These are phyloP conservation scores for Bovichtus variegatus DNA, from an alignment of 2,797 vertebrate genomes.

Conservation along the genomic window DNA sequence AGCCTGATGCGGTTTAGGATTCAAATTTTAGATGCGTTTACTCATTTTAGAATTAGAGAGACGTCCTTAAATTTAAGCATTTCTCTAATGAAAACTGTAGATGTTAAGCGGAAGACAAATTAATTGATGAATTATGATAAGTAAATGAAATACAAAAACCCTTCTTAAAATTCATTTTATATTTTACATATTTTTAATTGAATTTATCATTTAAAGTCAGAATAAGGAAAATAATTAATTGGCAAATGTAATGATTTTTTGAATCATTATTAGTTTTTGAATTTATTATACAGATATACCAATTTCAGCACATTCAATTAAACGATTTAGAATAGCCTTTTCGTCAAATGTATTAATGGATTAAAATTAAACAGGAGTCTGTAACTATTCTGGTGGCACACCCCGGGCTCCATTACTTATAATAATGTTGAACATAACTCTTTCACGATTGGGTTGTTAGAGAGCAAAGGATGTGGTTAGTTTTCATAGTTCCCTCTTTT, in stretches of 20 bases:
- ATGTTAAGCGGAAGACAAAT: constrained; percentile 1
- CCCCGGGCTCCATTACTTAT: constrained; percentile 4
- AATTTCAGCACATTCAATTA: background rate
- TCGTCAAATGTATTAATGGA: background rate
- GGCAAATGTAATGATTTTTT: background rate
- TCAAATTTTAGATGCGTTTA: background rate
- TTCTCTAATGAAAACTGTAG: background rate
- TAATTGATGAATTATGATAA: background rate
- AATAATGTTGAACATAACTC: constrained; percentile 11
- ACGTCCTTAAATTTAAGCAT: background rate
- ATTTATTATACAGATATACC: background rate
- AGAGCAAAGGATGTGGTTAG: background rate
- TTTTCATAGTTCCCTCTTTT: constrained; percentile 3
- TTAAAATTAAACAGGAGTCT: background rate
- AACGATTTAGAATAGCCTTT: background rate
- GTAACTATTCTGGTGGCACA: background rate
- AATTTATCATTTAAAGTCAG: background rate
- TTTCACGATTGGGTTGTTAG: background rate
- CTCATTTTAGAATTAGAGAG: background rate
- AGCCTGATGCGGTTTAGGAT: background rate
- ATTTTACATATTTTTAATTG: background rate
- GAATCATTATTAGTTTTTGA: background rate
- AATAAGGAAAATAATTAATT: background rate
- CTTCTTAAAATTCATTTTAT: background rate
- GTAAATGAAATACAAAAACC: background rate